A percentile compares a stretch with the other conserved stretches of the same genome.
Conservation (phyloP, 2,113 vertebrate species). For the Empidonax alnorum region DNA sequence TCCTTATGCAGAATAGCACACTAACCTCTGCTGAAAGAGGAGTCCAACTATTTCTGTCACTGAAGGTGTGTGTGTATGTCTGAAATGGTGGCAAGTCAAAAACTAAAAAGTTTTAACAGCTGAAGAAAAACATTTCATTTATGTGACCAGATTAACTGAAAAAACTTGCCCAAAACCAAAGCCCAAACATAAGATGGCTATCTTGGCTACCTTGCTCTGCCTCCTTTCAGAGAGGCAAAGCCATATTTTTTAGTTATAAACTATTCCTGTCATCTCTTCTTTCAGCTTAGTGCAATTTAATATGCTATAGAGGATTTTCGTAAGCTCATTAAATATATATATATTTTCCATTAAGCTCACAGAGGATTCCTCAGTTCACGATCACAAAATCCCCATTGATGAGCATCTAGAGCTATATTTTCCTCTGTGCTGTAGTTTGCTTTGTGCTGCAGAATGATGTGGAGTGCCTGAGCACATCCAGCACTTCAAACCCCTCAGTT, state of each 20-base stretch:
- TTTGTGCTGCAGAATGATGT: not conserved
- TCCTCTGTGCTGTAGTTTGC: not conserved
- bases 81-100: not conserved
- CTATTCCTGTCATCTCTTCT: not conserved
- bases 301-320: not conserved
- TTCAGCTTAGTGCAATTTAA: not conserved
- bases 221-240: not conserved
- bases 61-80: not conserved
- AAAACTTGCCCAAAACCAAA: not conserved
- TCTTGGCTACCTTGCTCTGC: not conserved
- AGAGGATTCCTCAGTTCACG: not conserved
- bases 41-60: not conserved
- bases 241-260: not conserved
- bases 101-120: not conserved
- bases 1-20: not conserved
- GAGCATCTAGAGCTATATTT: not conserved
- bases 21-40: not conserved
- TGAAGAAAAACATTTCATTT: not conserved
- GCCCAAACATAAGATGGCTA: not conserved
- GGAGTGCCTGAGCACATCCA: not conserved
- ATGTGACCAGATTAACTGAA: not conserved
- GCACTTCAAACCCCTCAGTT: fast-evolving
- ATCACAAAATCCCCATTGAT: not conserved
- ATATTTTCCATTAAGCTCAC: slow-evolving; percentile 3
- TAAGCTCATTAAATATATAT: slow-evolving; percentile 45